A percentile compares a stretch with the other conserved stretches of the same genome.
Evolutionary conservation across 2,113 vertebrate species (phyloP).

Genomic region (Egretta garzetta): DNA sequence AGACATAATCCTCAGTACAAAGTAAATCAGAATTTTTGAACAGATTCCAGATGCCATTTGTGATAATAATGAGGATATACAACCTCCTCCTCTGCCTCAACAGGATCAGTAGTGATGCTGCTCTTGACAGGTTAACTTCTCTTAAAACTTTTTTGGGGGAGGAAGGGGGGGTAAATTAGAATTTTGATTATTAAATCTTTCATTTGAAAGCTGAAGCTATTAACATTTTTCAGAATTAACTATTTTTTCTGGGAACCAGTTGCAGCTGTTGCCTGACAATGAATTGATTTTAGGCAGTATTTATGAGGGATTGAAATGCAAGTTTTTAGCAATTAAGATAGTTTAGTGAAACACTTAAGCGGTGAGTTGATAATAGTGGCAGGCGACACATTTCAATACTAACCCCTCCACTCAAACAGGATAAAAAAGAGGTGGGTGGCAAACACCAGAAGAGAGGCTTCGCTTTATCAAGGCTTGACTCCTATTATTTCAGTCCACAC

Average conservation of each 20-base stretch:
- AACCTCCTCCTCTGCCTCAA: conserved; percentile 32
- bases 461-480: neutral
- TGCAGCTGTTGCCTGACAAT: conserved; percentile 22
- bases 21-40: conserved; percentile 72
- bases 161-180: neutral
- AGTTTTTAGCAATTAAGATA: conserved; percentile 46
- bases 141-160: neutral
- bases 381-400: neutral
- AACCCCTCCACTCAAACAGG: neutral
- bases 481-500: neutral
- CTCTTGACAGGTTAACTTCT: conserved; percentile 51
- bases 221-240: conserved; percentile 55
- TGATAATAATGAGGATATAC: conserved; percentile 66
- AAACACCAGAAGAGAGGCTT: neutral
- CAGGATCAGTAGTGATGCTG: conserved; percentile 24
- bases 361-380: neutral
- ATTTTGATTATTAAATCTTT: conserved; percentile 59
- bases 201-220: conserved; percentile 17
- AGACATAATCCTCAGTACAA: conserved; percentile 71
- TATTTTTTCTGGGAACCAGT: conserved; percentile 41
- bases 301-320: conserved; percentile 17
- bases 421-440: neutral
- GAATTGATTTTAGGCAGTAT: conserved; percentile 42
- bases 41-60: conserved; percentile 74
- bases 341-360: conserved; percentile 19